Evolutionary conservation across 2,797 vertebrate species (phyloP).

Genomic region (Myotis pilosus): DNA sequence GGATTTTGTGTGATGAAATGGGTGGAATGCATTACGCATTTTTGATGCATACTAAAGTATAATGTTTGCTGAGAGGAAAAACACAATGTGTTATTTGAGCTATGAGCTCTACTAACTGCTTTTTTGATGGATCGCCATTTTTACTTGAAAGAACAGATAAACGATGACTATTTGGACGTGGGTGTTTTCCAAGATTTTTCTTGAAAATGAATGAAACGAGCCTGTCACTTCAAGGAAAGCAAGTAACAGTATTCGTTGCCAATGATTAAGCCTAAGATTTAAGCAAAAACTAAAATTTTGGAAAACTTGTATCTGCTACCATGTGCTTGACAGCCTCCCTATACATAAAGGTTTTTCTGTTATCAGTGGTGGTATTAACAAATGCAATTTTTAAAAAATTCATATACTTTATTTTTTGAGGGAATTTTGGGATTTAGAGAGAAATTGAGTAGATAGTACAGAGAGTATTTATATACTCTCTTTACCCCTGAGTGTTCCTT

Average conservation of each 20-base stretch:
- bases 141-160: neutral
- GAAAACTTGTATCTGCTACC: neutral
- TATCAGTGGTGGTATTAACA: neutral
- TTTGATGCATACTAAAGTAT: neutral
- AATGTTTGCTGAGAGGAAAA: neutral
- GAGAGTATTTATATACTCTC: neutral
- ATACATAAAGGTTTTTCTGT: neutral
- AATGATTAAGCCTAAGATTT: neutral
- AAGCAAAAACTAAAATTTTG: neutral
- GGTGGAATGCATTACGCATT: neutral
- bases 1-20: neutral
- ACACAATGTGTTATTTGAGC: neutral
- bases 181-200: slow-evolving; percentile 12
- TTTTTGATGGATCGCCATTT: neutral
- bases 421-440: neutral
- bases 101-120: neutral
- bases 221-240: neutral
- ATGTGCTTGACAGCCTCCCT: neutral
- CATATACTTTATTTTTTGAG: neutral
- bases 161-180: neutral
- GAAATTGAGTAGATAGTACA: neutral
- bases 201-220: slow-evolving; percentile 12
- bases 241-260: neutral
- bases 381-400: neutral
- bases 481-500: neutral